Conservation (phyloP, 2,797 vertebrate species). For the Phrynocephalus guinanensis region DNA sequence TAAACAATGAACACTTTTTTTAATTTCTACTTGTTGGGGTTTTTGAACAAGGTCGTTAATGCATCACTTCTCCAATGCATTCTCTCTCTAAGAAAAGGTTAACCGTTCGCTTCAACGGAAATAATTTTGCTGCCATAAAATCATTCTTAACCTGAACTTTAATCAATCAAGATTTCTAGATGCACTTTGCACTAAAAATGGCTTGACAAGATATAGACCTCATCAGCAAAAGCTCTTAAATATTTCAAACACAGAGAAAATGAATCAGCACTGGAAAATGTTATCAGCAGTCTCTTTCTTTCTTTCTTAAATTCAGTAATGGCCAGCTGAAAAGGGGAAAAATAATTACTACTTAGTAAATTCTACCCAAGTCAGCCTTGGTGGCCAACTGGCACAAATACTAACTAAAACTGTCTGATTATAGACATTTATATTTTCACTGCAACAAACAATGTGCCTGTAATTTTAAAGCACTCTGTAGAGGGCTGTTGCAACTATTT, state of each 20-base stretch:
- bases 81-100: constrained; percentile 69
- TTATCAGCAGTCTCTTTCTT: constrained; percentile 57
- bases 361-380: constrained; percentile 72
- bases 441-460: constrained; percentile 83
- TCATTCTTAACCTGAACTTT: constrained; percentile 69
- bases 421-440: constrained; percentile 62
- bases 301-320: constrained; percentile 62
- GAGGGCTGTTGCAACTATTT: constrained; percentile 73
- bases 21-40: constrained; percentile 70
- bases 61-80: constrained; percentile 71
- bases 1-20: constrained; percentile 73
- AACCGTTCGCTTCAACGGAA: constrained; percentile 71
- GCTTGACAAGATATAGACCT: constrained; percentile 70
- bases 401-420: constrained; percentile 69
- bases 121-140: constrained; percentile 72
- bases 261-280: constrained; percentile 76
- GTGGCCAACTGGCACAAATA: constrained; percentile 73
- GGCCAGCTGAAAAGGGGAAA: constrained; percentile 67
- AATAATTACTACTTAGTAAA: constrained; percentile 60
- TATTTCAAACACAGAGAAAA: constrained; percentile 35
- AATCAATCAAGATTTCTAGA: constrained; percentile 76
- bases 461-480: constrained; percentile 79
- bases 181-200: constrained; percentile 79
- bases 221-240: constrained; percentile 53
- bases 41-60: constrained; percentile 74